Base-by-base conservation (phyloP, 1,140 invertebrate species). In the Drosophila arizonae region DNA sequence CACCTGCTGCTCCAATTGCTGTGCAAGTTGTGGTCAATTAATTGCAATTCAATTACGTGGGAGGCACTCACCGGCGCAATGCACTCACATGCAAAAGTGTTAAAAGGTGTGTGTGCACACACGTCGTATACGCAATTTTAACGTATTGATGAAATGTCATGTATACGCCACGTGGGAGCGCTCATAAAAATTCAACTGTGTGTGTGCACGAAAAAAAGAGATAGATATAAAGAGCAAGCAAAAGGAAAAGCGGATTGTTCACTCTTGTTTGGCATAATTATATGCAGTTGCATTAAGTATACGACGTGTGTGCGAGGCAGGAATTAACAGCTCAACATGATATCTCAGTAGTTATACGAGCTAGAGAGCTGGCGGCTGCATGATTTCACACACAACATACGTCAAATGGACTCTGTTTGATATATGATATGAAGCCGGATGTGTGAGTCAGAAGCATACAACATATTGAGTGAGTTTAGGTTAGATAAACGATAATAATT, bases 1-100 rank as follows among this genome's bases (percentile, higher is more conserved):
- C 41, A 56, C 10, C 54, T 11, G 54, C 30, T 28, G 3, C 6
- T 50, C 39, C 48, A 55, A 30, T 41, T 50, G 41, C 28, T 24
- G 63, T 45, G 33, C 60, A 55, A 56, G 17, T 62, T 73, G 43
- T 56, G 57, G 65, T 36, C 45, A 45, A 73, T 68, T 73, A 69
- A 69, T 50, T 61, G 65, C 57, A 55, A 36, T 55, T 68, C 54
- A 68, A 68, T 73, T 69, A 51, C 57, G 30, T 15, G 9, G n/a
- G 9, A 10, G 30, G 17, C 50, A 45, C 11, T 17, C 17, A 63
- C 24, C 11, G 21, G n/a, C 3, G 36, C 36, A 24, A 36, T 30
- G 36, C 36, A 24, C 28, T 30, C 6, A 43, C 30, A 57, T 58
- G 62, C 21, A 54, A 24, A 60, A 33, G n/a, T 36, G 46, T 33